phyloP scores from a whole-genome alignment of 1,140 invertebrate genomes.

The Tachypleus tridentatus region DNA sequence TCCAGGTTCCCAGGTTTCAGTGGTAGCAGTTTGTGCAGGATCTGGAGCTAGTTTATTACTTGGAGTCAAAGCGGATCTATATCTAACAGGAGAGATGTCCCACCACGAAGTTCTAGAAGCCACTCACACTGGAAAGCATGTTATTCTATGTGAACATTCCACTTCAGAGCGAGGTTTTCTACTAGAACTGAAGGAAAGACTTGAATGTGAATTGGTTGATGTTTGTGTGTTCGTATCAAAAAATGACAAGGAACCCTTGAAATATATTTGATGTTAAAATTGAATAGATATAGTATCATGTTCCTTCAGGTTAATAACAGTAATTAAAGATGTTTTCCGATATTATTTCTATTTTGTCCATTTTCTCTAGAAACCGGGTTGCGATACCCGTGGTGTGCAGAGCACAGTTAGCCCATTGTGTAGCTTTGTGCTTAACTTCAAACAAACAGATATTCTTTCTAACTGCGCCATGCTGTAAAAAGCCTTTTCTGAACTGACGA shows the following conservation, averaged over 20 bases:
- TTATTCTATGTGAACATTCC: constrained; percentile 88
- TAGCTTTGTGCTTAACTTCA: too few relatives aligned
- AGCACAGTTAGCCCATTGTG: too few relatives aligned
- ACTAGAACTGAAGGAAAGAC: constrained; percentile 26
- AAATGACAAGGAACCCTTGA: constrained; percentile 55
- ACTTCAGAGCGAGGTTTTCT: constrained; percentile 88
- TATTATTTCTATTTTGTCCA: background rate
- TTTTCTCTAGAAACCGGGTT: too few relatives aligned
- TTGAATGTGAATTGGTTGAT: constrained; percentile 34
- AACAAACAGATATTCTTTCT: too few relatives aligned
- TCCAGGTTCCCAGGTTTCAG: constrained; percentile 32
- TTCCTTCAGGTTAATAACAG: background rate
- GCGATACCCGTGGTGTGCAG: too few relatives aligned
- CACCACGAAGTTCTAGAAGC: constrained; percentile 91
- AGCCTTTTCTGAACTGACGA: too few relatives aligned
- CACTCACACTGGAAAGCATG: constrained; percentile 51
- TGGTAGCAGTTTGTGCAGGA: constrained; percentile 77
- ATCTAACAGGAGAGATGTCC: constrained; percentile 86
- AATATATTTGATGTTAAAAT: constrained; percentile 29
- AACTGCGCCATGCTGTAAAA: too few relatives aligned
- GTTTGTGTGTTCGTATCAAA: constrained; percentile 56
- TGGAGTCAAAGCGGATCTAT: constrained; percentile 59
- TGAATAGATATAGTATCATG: too few relatives aligned
- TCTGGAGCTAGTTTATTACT: constrained; percentile 66
- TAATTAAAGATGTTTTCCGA: constrained; percentile 14